phyloP scores from a whole-genome alignment of 2,113 vertebrate species.

The Stictonetta naevosa region DNA sequence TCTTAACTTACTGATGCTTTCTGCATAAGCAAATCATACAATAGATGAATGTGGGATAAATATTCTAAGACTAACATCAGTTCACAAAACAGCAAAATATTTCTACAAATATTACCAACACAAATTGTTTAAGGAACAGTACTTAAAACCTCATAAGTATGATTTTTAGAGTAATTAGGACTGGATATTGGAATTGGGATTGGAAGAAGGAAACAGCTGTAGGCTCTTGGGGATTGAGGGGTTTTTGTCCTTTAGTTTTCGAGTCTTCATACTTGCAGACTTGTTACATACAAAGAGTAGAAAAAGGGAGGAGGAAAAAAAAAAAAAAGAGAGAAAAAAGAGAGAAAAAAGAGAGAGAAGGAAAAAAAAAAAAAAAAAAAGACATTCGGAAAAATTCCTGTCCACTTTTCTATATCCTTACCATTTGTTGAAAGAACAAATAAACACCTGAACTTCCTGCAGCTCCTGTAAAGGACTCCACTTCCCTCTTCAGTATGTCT shows the following conservation, averaged over 20 bases:
- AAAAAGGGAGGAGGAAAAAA: not conserved
- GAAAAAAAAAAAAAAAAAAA: not conserved
- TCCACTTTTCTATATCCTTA: not conserved
- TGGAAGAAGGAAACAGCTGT: not conserved
- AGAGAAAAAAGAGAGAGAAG: too few relatives aligned
- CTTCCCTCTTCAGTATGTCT: not conserved
- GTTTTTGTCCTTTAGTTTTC: not conserved
- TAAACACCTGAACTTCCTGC: not conserved
- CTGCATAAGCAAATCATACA: not conserved
- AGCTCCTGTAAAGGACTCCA: not conserved
- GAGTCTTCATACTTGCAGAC: too few relatives aligned
- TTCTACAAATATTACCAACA: not conserved
- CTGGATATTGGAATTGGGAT: not conserved
- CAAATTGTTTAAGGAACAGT: not conserved
- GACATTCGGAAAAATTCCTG: not conserved
- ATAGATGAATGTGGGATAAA: not conserved
- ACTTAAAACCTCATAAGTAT: not conserved
- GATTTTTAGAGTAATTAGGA: not conserved
- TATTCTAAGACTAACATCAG: not conserved
- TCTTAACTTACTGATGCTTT: not conserved
- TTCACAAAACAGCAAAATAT: not conserved
- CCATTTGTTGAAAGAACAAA: not conserved
- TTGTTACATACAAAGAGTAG: not conserved
- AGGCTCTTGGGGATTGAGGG: not conserved
- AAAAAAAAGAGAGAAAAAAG: not conserved